Conservation (phyloP, 2,888 invertebrate species). For the Hyles lineata region DNA sequence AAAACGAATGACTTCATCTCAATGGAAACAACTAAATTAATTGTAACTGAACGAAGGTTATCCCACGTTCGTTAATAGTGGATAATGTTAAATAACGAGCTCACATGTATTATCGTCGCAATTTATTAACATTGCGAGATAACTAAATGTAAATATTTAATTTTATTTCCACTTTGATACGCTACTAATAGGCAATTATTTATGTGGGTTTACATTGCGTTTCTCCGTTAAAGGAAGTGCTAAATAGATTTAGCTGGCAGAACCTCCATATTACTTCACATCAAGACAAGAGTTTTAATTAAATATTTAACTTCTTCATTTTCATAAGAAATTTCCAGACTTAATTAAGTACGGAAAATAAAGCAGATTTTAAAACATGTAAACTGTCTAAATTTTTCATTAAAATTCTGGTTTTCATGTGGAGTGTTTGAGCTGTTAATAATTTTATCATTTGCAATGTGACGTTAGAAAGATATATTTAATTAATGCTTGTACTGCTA, state of each 20-base stretch:
- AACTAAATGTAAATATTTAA: conserved; percentile 71
- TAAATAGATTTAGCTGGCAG: too few species aligned
- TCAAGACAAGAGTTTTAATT: too few species aligned
- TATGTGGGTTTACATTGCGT: conserved; percentile 63
- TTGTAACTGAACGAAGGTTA: background rate
- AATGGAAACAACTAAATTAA: background rate
- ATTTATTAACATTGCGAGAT: conserved; percentile 30
- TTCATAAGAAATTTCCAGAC: too few species aligned
- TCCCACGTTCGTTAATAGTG: background rate
- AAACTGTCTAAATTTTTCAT: too few species aligned
- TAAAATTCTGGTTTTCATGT: too few species aligned
- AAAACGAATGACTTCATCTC: too few species aligned
- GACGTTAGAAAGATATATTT: background rate
- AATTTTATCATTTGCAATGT: background rate
- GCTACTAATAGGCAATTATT: conserved; percentile 57
- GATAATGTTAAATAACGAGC: background rate
- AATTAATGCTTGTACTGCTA: background rate
- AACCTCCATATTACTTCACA: too few species aligned
- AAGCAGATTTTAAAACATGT: background rate
- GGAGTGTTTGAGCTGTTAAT: background rate
- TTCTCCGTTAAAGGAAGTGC: background rate
- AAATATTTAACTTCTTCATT: too few species aligned
- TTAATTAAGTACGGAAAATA: conserved; percentile 40
- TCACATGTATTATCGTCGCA: background rate
- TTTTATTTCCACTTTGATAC: conserved; percentile 49